Conservation (phyloP, 2,888 invertebrate genomes). For the Ypsolopha sequella region DNA sequence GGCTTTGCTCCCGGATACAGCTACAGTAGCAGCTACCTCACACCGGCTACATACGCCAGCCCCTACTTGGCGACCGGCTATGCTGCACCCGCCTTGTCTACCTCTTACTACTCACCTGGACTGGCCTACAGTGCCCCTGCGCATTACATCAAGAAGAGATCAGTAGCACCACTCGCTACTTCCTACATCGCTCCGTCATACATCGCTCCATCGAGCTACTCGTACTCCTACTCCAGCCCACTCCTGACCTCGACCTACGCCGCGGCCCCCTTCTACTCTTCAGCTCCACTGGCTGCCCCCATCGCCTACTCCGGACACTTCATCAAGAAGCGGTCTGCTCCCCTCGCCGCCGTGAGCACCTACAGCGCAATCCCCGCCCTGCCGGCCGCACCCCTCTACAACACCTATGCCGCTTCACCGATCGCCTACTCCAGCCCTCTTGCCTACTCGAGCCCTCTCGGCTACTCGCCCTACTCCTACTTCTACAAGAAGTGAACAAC, state of each 20-base stretch:
- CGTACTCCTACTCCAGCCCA: conserved; percentile 20
- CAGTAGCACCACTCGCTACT: conserved; percentile 17
- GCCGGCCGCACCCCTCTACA: conserved; percentile 23
- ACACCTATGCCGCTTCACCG: conserved; percentile 24
- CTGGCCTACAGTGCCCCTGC: conserved; percentile 21
- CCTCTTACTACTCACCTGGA: neutral
- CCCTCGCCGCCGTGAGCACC: conserved; percentile 18
- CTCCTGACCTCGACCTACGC: conserved; percentile 28
- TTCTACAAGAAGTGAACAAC: neutral
- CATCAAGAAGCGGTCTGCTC: conserved; percentile 41
- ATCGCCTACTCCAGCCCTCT: conserved; percentile 16
- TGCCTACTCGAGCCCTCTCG: conserved; percentile 17
- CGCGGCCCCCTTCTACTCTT: conserved; percentile 19
- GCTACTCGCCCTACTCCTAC: conserved; percentile 7
- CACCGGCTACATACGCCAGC: conserved; percentile 18
- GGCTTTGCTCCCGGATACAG: conserved; percentile 24
- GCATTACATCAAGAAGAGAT: conserved; percentile 43
- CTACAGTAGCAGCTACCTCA: conserved; percentile 8
- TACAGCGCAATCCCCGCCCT: conserved; percentile 29
- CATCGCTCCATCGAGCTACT: conserved; percentile 11
- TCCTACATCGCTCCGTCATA: conserved; percentile 25
- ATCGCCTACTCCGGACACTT: conserved; percentile 22
- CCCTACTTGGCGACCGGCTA: neutral
- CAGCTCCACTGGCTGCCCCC: conserved; percentile 20
- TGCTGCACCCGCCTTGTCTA: neutral